A percentile compares a stretch with the other conserved stretches of the same genome.
These are phyloP conservation scores for Brenthis ino DNA, from an alignment of 2,888 invertebrate species.

Conservation along the genomic window DNA sequence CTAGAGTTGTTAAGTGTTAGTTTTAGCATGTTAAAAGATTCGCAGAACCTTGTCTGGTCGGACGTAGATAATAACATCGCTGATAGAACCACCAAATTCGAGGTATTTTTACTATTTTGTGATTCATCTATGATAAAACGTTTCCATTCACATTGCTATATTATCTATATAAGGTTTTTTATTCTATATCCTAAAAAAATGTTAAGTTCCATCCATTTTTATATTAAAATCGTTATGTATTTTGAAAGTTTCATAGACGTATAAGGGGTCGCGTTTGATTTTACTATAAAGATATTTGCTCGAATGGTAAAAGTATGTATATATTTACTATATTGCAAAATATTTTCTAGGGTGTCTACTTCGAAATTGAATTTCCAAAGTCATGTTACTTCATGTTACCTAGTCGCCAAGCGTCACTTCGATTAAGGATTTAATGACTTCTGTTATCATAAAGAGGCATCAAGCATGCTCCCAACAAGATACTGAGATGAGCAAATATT, in stretches of 20 bases:
- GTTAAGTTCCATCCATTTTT: too few species aligned
- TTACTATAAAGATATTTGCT: not conserved
- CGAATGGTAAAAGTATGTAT: too few species aligned
- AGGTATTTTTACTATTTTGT: conserved; percentile 4
- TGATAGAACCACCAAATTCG: not conserved
- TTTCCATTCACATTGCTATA: conserved; percentile 15
- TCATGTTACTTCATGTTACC: too few species aligned
- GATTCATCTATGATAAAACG: conserved; percentile 12
- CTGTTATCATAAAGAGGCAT: conserved; percentile 49
- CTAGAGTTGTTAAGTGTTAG: not conserved
- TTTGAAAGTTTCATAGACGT: not conserved
- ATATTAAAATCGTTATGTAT: too few species aligned
- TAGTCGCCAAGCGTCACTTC: not conserved
- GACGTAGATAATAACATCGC: not conserved
- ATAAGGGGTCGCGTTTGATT: not conserved
- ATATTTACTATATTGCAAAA: too few species aligned
- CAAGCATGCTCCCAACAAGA: conserved; percentile 35
- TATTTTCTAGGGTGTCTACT: too few species aligned
- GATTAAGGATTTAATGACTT: conserved; percentile 31
- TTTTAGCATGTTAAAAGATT: not conserved
- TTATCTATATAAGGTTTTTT: not conserved
- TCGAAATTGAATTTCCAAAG: too few species aligned
- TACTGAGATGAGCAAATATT: not conserved
- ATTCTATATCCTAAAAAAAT: not conserved
- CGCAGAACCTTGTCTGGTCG: not conserved